Percentiles rank a stretch among this genome's conserved stretches.
These are phyloP conservation scores for Piscicola geometra DNA, from an alignment of 2,888 invertebrate genomes.

Conservation along the genomic window DNA sequence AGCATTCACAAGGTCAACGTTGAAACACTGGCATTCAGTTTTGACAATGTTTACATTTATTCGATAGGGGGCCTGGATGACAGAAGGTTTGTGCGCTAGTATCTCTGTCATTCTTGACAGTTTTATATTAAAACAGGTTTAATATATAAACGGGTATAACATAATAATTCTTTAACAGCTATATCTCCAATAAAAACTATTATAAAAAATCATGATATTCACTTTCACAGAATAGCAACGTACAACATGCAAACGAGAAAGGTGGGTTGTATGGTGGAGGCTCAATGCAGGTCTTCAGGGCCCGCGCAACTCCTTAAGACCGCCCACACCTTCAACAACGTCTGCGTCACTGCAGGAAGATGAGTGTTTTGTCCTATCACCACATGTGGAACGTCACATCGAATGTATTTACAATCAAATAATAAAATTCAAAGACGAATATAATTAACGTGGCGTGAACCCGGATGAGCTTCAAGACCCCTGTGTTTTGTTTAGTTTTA, in stretches of 20 bases:
- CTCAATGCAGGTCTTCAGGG: constrained; percentile 69
- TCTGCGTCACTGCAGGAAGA: constrained; percentile 57
- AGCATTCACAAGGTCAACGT: constrained; percentile 83
- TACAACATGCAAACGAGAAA: constrained; percentile 55
- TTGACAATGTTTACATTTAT: constrained; percentile 73
- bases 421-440: too few species aligned
- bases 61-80: constrained; percentile 86
- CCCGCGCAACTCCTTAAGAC: constrained; percentile 63
- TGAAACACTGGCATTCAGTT: constrained; percentile 74
- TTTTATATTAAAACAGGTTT: too few species aligned
- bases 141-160: too few species aligned
- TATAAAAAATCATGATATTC: neutral
- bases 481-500: neutral
- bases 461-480: too few species aligned
- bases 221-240: neutral
- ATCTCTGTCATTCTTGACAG: too few species aligned
- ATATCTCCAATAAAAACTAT: neutral
- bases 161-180: too few species aligned
- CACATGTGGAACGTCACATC: too few species aligned
- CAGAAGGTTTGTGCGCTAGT: constrained; percentile 60
- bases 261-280: constrained; percentile 64
- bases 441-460: too few species aligned
- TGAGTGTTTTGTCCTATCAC: constrained; percentile 50
- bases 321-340: constrained; percentile 50
- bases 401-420: too few species aligned